phyloP scores from a whole-genome alignment of 2,888 invertebrate species.

The Dorcus hopei region DNA sequence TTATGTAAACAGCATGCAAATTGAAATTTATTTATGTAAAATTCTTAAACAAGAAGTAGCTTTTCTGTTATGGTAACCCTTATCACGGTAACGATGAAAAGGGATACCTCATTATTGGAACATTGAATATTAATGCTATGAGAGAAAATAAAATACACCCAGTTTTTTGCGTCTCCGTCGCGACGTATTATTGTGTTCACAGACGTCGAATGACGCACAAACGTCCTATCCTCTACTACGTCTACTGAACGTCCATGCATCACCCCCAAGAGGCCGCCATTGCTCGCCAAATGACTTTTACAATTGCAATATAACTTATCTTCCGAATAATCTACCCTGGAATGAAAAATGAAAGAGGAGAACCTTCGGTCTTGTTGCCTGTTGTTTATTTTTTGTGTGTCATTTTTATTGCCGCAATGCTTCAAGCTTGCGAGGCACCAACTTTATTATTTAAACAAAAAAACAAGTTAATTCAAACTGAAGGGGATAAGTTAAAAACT shows the following conservation, averaged over 20 bases:
- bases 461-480: not conserved
- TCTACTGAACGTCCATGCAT: conserved; percentile 28
- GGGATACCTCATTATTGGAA: no score
- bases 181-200: conserved; percentile 29
- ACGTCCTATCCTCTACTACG: conserved; percentile 23
- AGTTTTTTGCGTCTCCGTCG: conserved; percentile 23
- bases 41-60: no score
- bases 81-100: no score
- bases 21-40: no score
- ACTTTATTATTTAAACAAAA: not conserved
- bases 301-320: conserved; percentile 46
- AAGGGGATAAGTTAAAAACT: not conserved
- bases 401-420: conserved; percentile 6
- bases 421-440: not conserved
- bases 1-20: no score
- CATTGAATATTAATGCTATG: not conserved
- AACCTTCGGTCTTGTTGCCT: conserved; percentile 25
- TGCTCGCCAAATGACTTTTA: conserved; percentile 46
- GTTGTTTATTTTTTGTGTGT: conserved; percentile 3
- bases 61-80: no score
- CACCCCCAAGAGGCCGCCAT: conserved; percentile 35
- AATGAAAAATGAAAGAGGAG: conserved; percentile 38
- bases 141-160: conserved; percentile 3
- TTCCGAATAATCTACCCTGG: conserved; percentile 41
- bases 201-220: conserved; percentile 30